A percentile compares a stretch with the other conserved stretches of the same genome.
Conservation (phyloP, 2,113 vertebrate species). For the Gavia stellata region DNA sequence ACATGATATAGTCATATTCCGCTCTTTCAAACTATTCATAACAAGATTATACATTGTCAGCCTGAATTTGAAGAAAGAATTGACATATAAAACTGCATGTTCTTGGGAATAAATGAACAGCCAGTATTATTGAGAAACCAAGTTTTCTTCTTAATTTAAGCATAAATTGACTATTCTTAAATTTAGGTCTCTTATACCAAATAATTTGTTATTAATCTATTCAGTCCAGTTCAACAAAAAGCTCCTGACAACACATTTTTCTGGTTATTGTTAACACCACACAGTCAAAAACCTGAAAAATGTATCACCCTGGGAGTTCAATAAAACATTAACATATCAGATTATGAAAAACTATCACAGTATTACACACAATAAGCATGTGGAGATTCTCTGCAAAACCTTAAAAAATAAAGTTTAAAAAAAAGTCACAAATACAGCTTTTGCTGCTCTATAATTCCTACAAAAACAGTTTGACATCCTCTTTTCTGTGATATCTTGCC, state of each 20-base stretch:
- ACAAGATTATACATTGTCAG: not conserved
- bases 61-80: not conserved
- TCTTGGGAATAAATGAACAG: not conserved
- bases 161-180: not conserved
- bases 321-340: not conserved
- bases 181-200: not conserved
- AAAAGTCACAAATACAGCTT: not conserved
- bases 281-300: not conserved
- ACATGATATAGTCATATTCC: not conserved
- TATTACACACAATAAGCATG: not conserved
- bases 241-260: not conserved
- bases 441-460: not conserved
- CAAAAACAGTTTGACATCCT: not conserved
- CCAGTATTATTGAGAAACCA: not conserved
- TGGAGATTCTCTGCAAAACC: not conserved
- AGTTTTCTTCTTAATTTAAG: not conserved
- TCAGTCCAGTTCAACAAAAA: not conserved
- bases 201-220: not conserved
- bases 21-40: not conserved
- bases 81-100: not conserved
- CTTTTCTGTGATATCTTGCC: not conserved
- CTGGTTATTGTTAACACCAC: not conserved
- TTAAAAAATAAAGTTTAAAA: not conserved
- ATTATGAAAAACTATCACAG: not conserved
- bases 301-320: not conserved